Evolutionary conservation across 2,797 vertebrate species (phyloP).

Genomic region (Taenioides sp.): DNA sequence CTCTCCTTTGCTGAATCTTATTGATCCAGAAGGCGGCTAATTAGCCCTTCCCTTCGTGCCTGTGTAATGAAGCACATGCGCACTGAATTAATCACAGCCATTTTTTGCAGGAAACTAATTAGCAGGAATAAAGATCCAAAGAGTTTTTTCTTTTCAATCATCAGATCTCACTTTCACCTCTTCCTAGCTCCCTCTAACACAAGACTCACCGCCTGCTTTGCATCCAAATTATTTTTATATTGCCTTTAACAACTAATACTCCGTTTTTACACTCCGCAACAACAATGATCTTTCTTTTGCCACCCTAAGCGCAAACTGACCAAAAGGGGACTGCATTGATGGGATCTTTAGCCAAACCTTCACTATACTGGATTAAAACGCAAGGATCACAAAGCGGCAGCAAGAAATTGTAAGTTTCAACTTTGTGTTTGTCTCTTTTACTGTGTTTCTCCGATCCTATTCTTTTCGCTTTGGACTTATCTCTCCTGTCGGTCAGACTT

Average conservation of each 20-base stretch:
- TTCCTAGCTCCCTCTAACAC: conserved; percentile 90
- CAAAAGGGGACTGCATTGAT: conserved; percentile 86
- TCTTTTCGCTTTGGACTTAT: conserved; percentile 68
- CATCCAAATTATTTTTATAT: conserved; percentile 94
- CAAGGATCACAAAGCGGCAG: conserved; percentile 89
- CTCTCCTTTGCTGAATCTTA: conserved; percentile 98
- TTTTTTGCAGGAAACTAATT: conserved; percentile 99
- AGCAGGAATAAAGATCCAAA: conserved; percentile 99
- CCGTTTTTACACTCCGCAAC: conserved; percentile 87
- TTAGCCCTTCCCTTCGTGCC: conserved; percentile 99
- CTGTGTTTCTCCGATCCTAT: conserved; percentile 74
- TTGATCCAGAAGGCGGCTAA: conserved; percentile 99
- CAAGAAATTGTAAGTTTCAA: conserved; percentile 97
- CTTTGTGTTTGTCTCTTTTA: conserved; percentile 86
- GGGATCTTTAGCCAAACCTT: conserved; percentile 91
- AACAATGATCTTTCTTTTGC: conserved; percentile 91
- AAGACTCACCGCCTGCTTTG: conserved; percentile 91
- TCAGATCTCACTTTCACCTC: conserved; percentile 99
- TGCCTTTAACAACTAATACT: conserved; percentile 86
- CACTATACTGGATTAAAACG: conserved; percentile 92
- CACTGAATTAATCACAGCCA: conserved; percentile 99
- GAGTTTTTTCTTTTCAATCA: conserved; percentile 99
- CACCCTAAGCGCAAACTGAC: conserved; percentile 86
- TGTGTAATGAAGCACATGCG: conserved; percentile 99
- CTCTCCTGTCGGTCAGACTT: conserved; percentile 52